phyloP scores from a whole-genome alignment of 2,113 vertebrate genomes.

The Callionymus lyra region DNA sequence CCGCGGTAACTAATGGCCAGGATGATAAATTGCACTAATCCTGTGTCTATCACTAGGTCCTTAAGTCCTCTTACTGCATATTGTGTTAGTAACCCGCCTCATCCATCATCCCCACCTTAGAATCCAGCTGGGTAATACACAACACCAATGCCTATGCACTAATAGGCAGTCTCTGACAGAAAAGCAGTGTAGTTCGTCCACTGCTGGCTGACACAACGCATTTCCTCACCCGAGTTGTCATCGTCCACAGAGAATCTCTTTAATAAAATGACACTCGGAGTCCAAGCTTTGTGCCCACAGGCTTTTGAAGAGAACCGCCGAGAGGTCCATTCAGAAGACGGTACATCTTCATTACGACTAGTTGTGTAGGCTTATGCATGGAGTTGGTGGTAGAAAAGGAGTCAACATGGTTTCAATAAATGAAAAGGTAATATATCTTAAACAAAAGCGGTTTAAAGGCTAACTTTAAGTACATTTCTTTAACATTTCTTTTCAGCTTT shows the following conservation, averaged over 20 bases:
- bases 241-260: slow-evolving; percentile 6
- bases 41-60: slow-evolving; percentile 29
- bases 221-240: slow-evolving; percentile 4
- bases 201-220: slow-evolving; percentile 1
- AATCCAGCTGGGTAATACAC: slow-evolving; percentile 17
- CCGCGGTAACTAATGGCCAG: slow-evolving; percentile 25
- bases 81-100: slow-evolving; percentile 26
- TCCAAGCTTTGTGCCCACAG: too few species aligned
- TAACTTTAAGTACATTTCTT: too few species aligned
- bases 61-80: slow-evolving; percentile 31
- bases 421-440: too few species aligned
- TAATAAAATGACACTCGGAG: slow-evolving; percentile 12
- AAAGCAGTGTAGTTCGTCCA: slow-evolving; percentile 6
- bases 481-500: too few species aligned
- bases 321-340: too few species aligned
- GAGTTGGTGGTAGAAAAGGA: too few species aligned
- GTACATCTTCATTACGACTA: slow-evolving; percentile 6
- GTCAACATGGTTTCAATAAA: too few species aligned
- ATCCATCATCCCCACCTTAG: slow-evolving; percentile 28
- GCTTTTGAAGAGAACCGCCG: too few species aligned
- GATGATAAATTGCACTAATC: slow-evolving; percentile 44
- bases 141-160: slow-evolving; percentile 13
- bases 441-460: too few species aligned
- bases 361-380: too few species aligned
- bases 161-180: slow-evolving; percentile 13